These are phyloP conservation scores for Dolichopus griseipennis DNA, from an alignment of 2,888 invertebrate genomes.

Conservation along the genomic window DNA sequence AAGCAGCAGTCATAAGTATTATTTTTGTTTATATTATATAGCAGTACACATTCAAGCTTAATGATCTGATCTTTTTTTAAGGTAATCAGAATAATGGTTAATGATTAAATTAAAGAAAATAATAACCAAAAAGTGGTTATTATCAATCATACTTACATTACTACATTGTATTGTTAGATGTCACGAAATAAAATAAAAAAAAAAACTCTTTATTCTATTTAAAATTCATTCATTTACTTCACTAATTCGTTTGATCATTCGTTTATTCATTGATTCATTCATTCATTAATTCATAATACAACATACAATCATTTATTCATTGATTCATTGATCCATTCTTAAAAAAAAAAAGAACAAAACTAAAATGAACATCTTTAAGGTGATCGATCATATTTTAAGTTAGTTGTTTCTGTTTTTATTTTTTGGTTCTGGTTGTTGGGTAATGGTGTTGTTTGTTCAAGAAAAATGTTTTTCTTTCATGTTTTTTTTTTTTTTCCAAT, in stretches of 20 bases:
- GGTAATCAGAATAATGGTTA: background rate
- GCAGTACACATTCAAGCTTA: no score
- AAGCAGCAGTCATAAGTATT: no score
- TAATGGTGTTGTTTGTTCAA: background rate
- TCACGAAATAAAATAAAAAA: background rate
- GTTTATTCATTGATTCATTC: background rate
- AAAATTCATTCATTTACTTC: slow-evolving; percentile 3
- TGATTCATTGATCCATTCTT: background rate
- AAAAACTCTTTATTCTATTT: background rate
- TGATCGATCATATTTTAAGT: background rate
- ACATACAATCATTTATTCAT: background rate
- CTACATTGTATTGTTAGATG: background rate
- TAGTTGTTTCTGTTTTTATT: background rate
- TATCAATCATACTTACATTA: background rate
- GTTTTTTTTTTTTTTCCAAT: background rate
- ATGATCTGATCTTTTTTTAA: no score
- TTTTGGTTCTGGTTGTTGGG: background rate
- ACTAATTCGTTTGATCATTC: background rate
- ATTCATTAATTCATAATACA: no score
- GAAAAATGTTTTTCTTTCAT: background rate
- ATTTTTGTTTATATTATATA: no score
- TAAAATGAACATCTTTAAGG: background rate
- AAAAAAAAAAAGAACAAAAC: background rate
- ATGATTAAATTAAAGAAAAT: background rate
- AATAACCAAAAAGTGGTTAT: background rate